These are phyloP conservation scores for Cynaeus angustus DNA, from an alignment of 2,888 invertebrate genomes.

Conservation along the genomic window DNA sequence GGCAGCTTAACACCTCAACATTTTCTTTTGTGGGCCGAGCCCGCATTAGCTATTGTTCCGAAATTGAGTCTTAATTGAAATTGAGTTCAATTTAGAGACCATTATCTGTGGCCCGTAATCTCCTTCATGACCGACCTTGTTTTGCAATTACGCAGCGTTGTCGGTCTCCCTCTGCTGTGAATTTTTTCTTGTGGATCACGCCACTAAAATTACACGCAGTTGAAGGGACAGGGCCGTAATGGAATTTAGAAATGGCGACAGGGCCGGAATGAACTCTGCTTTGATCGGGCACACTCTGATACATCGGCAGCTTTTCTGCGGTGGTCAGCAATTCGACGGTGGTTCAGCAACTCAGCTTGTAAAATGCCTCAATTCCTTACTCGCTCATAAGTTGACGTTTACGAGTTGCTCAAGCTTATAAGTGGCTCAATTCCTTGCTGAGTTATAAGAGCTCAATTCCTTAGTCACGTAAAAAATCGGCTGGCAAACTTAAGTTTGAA, in stretches of 20 bases:
- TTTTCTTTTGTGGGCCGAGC: slow-evolving; percentile 2
- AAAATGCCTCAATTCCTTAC: too few species aligned
- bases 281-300: not conserved
- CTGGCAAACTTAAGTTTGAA: too few species aligned
- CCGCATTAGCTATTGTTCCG: slow-evolving; percentile 36
- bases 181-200: slow-evolving; percentile 40
- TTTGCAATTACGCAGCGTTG: slow-evolving; percentile 33
- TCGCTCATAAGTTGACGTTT: too few species aligned
- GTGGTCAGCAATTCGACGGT: too few species aligned
- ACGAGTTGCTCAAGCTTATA: too few species aligned
- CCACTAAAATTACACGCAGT: slow-evolving; percentile 40
- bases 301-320: too few species aligned
- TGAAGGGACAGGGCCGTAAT: slow-evolving; percentile 33
- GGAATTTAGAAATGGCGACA: slow-evolving; percentile 6
- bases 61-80: slow-evolving; percentile 37
- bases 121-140: slow-evolving; percentile 31
- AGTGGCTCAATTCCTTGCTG: too few species aligned
- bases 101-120: slow-evolving; percentile 27
- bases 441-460: too few species aligned
- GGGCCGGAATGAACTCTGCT: not conserved
- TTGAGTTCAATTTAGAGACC: slow-evolving; percentile 32
- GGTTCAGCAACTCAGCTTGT: too few species aligned
- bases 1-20: not conserved
- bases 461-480: too few species aligned
- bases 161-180: not conserved